Evolutionary conservation across 2,113 vertebrate species (phyloP).

Genomic region (Eidolon helvum): DNA sequence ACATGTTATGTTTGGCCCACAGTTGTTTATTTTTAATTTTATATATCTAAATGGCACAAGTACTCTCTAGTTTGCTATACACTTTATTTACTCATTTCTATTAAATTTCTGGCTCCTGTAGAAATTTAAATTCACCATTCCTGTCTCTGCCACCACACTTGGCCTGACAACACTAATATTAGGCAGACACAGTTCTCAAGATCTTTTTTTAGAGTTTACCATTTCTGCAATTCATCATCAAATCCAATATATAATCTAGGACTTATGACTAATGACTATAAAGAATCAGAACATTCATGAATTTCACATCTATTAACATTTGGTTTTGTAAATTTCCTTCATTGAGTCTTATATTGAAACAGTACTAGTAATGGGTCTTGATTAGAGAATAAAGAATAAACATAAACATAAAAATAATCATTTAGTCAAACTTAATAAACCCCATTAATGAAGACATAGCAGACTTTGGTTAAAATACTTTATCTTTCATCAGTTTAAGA

Average conservation of each 20-base stretch:
- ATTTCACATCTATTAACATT: not conserved
- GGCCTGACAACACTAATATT: not conserved
- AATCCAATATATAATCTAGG: not conserved
- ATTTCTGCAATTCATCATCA: not conserved
- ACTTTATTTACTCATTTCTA: not conserved
- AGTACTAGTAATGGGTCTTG: not conserved
- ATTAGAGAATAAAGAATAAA: constrained; percentile 11
- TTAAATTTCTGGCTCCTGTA: not conserved
- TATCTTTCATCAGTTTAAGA: not conserved
- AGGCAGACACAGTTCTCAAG: not conserved
- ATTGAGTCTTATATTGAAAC: not conserved
- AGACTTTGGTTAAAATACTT: not conserved
- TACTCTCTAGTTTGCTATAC: not conserved
- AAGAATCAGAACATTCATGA: not conserved
- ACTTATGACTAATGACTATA: not conserved
- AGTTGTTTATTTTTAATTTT: not conserved
- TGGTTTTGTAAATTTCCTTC: constrained; percentile 5
- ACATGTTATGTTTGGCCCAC: not conserved
- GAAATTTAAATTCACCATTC: not conserved
- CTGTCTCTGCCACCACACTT: not conserved
- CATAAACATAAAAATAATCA: not conserved
- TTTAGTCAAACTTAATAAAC: not conserved
- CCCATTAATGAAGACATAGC: not conserved
- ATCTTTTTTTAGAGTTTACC: not conserved
- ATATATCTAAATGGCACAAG: not conserved